These are phyloP conservation scores for Nephrotoma flavescens DNA, from an alignment of 2,888 invertebrate genomes.

Conservation along the genomic window DNA sequence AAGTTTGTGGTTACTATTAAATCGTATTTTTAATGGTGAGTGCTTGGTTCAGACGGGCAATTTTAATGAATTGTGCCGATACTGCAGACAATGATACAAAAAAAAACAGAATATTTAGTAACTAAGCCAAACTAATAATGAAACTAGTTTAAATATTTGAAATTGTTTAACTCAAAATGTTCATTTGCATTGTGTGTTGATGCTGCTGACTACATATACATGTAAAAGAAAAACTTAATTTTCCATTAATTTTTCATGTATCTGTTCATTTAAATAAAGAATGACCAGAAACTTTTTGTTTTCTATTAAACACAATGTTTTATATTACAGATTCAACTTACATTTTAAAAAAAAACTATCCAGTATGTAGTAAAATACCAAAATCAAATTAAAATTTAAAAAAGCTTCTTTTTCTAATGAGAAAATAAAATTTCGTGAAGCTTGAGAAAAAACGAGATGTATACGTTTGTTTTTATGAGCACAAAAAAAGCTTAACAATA, in stretches of 20 bases:
- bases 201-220: neutral
- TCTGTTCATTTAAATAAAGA: neutral
- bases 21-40: neutral
- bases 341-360: neutral
- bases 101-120: neutral
- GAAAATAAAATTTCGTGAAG: neutral
- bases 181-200: neutral
- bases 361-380: neutral
- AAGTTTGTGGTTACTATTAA: neutral
- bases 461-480: neutral
- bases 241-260: neutral
- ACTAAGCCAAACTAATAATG: neutral
- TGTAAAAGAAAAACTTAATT: neutral
- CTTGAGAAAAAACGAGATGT: neutral
- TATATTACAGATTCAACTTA: neutral
- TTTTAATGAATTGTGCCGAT: neutral
- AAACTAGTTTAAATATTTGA: neutral
- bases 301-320: neutral
- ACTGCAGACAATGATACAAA: neutral
- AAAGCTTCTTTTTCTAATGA: neutral
- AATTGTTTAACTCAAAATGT: neutral
- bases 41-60: neutral
- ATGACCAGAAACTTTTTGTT: neutral
- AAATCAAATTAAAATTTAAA: neutral
- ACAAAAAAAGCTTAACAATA: neutral